phyloP scores from a whole-genome alignment of 2,113 vertebrate species.

The Aegithalos caudatus region DNA sequence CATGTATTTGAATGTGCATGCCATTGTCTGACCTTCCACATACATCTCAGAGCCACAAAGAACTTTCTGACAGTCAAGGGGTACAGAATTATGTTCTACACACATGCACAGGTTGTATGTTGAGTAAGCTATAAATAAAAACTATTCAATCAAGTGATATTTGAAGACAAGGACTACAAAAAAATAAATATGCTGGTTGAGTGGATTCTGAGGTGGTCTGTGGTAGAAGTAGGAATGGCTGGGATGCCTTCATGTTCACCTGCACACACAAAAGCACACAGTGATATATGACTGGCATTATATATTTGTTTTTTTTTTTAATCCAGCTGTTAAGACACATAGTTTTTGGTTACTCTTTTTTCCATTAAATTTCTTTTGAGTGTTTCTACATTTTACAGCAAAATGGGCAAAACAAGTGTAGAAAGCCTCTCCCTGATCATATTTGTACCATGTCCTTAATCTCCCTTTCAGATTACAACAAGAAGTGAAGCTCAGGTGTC shows the following conservation, averaged over 20 bases:
- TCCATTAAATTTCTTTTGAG: background rate
- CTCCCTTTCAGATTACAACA: background rate
- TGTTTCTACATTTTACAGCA: background rate
- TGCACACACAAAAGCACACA: background rate
- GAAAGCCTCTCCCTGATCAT: background rate
- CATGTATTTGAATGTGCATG: background rate
- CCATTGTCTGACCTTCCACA: background rate
- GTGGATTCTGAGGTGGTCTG: background rate
- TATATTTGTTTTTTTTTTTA: background rate
- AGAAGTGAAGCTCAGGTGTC: background rate
- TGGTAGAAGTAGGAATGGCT: background rate
- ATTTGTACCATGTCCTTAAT: background rate
- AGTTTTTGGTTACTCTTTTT: background rate
- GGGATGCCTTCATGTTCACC: background rate
- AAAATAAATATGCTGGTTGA: background rate
- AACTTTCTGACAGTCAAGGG: background rate
- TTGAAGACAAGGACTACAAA: background rate
- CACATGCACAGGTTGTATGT: background rate
- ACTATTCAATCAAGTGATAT: background rate
- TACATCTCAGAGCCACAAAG: background rate
- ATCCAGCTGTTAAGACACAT: background rate
- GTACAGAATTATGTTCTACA: background rate
- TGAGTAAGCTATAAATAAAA: background rate
- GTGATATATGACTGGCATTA: background rate
- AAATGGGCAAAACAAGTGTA: accelerated